Evolutionary conservation across 2,888 invertebrate genomes (phyloP).

Genomic region (Cerastoderma edule): DNA sequence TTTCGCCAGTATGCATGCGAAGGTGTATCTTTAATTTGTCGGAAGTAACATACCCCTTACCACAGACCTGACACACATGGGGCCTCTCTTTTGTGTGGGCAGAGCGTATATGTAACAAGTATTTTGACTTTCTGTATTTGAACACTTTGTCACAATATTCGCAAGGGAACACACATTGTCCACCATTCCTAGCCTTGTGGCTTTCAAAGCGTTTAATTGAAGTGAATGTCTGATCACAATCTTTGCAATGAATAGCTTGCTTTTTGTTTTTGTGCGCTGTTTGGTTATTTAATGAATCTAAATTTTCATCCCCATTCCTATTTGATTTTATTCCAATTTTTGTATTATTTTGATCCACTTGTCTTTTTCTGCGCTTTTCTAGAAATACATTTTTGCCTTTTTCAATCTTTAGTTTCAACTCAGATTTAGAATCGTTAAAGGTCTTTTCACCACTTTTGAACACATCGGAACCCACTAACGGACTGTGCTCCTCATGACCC

Average conservation of each 20-base stretch:
- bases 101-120: slow-evolving; percentile 36
- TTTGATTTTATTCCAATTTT: no score
- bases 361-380: slow-evolving; percentile 1
- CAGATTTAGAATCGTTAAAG: neutral
- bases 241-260: slow-evolving; percentile 30
- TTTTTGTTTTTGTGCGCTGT: slow-evolving; percentile 26
- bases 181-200: slow-evolving; percentile 46
- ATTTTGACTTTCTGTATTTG: slow-evolving; percentile 40
- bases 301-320: no score
- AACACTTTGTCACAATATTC: slow-evolving; percentile 46
- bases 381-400: slow-evolving; percentile 5
- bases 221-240: slow-evolving; percentile 46
- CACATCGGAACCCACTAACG: slow-evolving; percentile 1
- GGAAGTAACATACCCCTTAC: slow-evolving; percentile 47
- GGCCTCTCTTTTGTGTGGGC: slow-evolving; percentile 50
- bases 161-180: slow-evolving; percentile 47
- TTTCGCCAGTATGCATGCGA: slow-evolving; percentile 49
- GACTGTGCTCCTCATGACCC: no score
- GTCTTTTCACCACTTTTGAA: no score
- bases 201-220: slow-evolving; percentile 34
- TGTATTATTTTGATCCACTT: no score
- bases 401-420: slow-evolving; percentile 11
- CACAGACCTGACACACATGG: slow-evolving; percentile 44
- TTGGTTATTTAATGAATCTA: no score
- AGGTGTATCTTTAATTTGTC: slow-evolving; percentile 51